Evolutionary conservation across 2,113 vertebrate genomes (phyloP).

Genomic region (Mustelus asterias): DNA sequence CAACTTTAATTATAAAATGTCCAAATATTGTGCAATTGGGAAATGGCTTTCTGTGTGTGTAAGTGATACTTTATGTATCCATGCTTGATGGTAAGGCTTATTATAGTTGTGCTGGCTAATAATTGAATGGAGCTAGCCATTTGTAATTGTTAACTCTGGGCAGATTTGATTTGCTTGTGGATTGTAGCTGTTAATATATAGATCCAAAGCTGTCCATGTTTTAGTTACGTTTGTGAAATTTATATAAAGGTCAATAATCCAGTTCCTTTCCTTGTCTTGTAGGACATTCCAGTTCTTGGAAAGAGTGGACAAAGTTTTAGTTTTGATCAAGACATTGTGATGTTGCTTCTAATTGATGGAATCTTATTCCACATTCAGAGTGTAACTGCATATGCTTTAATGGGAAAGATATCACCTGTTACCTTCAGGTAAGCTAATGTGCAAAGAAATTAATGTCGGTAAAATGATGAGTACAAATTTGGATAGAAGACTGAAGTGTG

Average conservation of each 20-base stretch:
- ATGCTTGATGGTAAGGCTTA: neutral
- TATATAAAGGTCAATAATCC: neutral
- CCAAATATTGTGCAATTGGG: neutral
- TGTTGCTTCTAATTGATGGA: slow-evolving; percentile 79
- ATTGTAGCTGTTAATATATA: neutral
- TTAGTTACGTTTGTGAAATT: neutral
- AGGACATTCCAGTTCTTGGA: slow-evolving; percentile 69
- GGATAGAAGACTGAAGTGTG: neutral
- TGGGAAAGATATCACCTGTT: slow-evolving; percentile 91
- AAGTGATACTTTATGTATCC: neutral
- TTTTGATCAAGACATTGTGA: slow-evolving; percentile 70
- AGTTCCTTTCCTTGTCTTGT: neutral
- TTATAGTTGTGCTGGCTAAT: neutral
- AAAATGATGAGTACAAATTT: neutral
- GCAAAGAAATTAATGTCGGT: neutral
- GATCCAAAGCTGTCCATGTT: neutral
- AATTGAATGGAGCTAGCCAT: neutral
- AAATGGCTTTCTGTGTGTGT: neutral
- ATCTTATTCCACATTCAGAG: slow-evolving; percentile 89
- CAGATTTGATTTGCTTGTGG: neutral
- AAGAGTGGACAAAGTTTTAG: slow-evolving; percentile 65
- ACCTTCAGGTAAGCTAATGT: slow-evolving; percentile 78
- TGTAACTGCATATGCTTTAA: slow-evolving; percentile 86
- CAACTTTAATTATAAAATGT: neutral
- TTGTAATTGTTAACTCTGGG: neutral